Evolutionary conservation across 2,888 invertebrate species (phyloP).

Genomic region (Caenorhabditis imperialis): DNA sequence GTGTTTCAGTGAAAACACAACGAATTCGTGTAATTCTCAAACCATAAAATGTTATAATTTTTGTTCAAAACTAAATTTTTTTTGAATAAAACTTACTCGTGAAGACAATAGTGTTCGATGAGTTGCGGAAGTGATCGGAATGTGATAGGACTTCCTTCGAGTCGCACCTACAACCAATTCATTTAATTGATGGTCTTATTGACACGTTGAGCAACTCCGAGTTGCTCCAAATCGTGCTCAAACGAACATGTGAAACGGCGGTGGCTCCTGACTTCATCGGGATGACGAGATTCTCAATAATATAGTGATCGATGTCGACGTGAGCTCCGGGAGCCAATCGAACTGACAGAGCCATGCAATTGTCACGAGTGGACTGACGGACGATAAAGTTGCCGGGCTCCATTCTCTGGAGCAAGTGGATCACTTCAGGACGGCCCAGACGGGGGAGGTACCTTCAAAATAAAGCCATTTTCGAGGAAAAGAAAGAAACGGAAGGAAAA

Average conservation of each 20-base stretch:
- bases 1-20: no score
- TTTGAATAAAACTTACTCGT: conserved; percentile 83
- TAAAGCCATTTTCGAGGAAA: background rate
- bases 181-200: conserved; percentile 6
- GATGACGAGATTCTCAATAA: conserved; percentile 85
- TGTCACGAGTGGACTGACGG: conserved; percentile 91
- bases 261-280: conserved; percentile 11
- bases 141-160: conserved; percentile 93
- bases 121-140: conserved; percentile 93
- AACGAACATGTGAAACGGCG: background rate
- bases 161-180: conserved; percentile 81
- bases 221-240: background rate
- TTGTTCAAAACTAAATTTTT: background rate
- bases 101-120: conserved; percentile 93
- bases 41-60: background rate
- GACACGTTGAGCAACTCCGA: background rate
- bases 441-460: conserved; percentile 86
- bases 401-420: conserved; percentile 89
- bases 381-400: conserved; percentile 96
- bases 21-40: conserved; percentile 71
- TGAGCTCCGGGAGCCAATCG: conserved; percentile 85
- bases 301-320: conserved; percentile 94
- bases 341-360: conserved; percentile 95
- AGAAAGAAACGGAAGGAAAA: no score
- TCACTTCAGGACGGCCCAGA: conserved; percentile 92